Percentiles rank a stretch among this genome's conserved stretches.
phyloP scores from a whole-genome alignment of 2,888 invertebrate genomes.

The Margaritifera margaritifera region DNA sequence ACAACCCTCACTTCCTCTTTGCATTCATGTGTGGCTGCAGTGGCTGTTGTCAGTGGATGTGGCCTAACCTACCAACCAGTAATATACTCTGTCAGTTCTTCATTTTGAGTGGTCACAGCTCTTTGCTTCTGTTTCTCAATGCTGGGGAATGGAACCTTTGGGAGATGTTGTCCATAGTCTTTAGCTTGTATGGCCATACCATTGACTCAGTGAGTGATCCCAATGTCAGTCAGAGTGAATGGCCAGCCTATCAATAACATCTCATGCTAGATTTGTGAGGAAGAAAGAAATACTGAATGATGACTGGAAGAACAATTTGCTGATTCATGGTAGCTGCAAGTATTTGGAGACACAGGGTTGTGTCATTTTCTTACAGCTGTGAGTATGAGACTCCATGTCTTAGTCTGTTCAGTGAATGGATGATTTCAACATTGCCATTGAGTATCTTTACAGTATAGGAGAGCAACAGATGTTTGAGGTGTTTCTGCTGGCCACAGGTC shows the following conservation, averaged over 20 bases:
- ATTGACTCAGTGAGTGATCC: conserved; percentile 47
- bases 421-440: conserved; percentile 9
- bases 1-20: too few species aligned
- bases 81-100: background rate
- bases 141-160: background rate
- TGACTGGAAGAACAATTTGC: conserved; percentile 36
- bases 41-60: background rate
- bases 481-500: background rate
- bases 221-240: conserved; percentile 30
- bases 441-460: conserved; percentile 1
- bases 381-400: conserved; percentile 29
- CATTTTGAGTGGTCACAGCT: background rate
- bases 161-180: background rate
- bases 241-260: conserved; percentile 44
- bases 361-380: conserved; percentile 22
- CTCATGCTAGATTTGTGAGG: conserved; percentile 10
- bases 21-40: background rate
- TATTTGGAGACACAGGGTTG: conserved; percentile 35
- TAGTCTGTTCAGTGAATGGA: conserved; percentile 23
- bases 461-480: background rate
- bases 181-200: conserved; percentile 37
- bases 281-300: too few species aligned
- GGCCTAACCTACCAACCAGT: background rate
- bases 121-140: background rate
- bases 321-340: conserved; percentile 30